phyloP scores from a whole-genome alignment of 2,797 vertebrate genomes.

The Ambastaia sidthimunki region DNA sequence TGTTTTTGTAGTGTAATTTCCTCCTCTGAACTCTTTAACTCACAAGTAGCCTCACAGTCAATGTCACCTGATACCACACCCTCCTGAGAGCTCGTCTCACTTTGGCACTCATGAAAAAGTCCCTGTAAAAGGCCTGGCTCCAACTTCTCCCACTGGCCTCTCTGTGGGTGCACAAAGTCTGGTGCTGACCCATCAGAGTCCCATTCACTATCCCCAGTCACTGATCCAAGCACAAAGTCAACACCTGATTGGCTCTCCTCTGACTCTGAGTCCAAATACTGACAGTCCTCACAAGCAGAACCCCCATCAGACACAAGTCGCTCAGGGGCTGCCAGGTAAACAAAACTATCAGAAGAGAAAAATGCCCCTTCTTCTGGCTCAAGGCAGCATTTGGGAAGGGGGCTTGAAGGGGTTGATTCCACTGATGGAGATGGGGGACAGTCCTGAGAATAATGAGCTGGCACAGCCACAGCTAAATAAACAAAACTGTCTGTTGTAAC shows the following conservation, averaged over 20 bases:
- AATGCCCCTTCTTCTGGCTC: slow-evolving; percentile 72
- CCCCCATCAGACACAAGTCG: slow-evolving; percentile 68
- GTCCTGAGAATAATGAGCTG: slow-evolving; percentile 68
- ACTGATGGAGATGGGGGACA: slow-evolving; percentile 74
- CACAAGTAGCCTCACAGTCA: slow-evolving; percentile 48
- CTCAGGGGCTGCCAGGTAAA: slow-evolving; percentile 84
- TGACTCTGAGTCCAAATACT: slow-evolving; percentile 78
- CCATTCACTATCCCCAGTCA: slow-evolving; percentile 83
- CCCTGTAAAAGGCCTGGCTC: slow-evolving; percentile 76
- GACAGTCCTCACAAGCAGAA: slow-evolving; percentile 74
- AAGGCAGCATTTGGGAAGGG: slow-evolving; percentile 68
- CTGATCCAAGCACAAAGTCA: slow-evolving; percentile 78
- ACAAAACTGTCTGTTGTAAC: slow-evolving; percentile 82
- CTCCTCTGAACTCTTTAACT: slow-evolving; percentile 53
- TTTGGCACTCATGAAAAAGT: slow-evolving; percentile 72
- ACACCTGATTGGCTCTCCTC: slow-evolving; percentile 79
- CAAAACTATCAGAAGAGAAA: slow-evolving; percentile 80
- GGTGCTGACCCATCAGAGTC: slow-evolving; percentile 76
- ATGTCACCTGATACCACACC: slow-evolving; percentile 40
- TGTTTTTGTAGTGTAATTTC: slow-evolving; percentile 48
- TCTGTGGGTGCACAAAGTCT: slow-evolving; percentile 60
- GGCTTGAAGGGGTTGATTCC: slow-evolving; percentile 76
- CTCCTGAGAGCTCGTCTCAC: slow-evolving; percentile 36
- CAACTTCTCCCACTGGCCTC: slow-evolving; percentile 77
- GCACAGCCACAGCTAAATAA: slow-evolving; percentile 80